A percentile compares a stretch with the other conserved stretches of the same genome.
Evolutionary conservation across 2,888 invertebrate species (phyloP).

Genomic region (Antitype chi): DNA sequence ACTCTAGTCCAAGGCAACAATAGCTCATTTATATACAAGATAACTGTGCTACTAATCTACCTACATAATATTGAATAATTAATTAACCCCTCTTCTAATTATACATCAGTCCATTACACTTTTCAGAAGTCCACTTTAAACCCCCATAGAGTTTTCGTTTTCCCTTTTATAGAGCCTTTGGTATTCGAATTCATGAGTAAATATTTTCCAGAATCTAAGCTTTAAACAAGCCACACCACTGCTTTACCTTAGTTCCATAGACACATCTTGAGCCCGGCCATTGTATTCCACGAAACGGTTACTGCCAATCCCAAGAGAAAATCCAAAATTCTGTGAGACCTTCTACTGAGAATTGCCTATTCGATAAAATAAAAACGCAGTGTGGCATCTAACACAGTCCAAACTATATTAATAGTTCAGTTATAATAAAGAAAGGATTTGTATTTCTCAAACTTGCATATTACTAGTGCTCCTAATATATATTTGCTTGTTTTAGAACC

Average conservation of each 20-base stretch:
- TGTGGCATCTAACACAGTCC: background rate
- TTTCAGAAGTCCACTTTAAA: constrained; percentile 39
- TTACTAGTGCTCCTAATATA: background rate
- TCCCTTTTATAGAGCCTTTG: constrained; percentile 33
- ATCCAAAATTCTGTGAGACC: background rate
- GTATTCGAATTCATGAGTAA: constrained; percentile 12
- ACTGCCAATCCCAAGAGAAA: background rate
- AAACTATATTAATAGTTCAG: background rate
- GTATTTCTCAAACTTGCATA: background rate
- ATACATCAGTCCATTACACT: constrained; percentile 43
- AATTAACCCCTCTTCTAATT: constrained; percentile 27
- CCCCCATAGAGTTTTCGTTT: constrained; percentile 26
- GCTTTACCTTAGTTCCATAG: background rate
- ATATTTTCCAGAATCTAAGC: constrained; percentile 10
- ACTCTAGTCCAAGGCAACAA: no score
- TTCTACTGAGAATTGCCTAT: background rate
- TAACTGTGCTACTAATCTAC: constrained; percentile 17
- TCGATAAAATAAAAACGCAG: background rate
- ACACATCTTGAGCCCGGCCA: background rate
- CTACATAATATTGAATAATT: constrained; percentile 25
- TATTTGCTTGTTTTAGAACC: background rate
- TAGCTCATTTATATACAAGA: background rate
- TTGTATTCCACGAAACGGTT: background rate
- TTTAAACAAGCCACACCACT: background rate
- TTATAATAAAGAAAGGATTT: background rate